Conservation (phyloP, 2,888 invertebrate species). For the Heliconius cydno region DNA sequence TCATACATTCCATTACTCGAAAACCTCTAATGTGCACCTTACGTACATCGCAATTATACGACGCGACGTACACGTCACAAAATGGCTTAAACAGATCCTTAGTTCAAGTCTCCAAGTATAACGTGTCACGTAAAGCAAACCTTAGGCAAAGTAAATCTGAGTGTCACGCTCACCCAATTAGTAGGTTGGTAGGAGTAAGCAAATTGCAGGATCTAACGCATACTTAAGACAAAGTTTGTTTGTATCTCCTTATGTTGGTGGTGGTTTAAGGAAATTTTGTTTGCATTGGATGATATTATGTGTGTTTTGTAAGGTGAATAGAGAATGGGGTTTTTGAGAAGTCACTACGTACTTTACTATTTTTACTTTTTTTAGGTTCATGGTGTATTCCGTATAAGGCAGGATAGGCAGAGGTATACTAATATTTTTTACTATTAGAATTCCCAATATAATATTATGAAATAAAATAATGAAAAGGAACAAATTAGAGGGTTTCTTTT, state of each 20-base stretch:
- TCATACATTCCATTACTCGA: neutral
- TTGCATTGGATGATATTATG: neutral
- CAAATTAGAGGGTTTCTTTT: no score
- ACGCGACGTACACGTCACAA: neutral
- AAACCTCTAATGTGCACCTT: neutral
- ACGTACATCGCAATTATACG: neutral
- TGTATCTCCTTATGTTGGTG: slow-evolving; percentile 28
- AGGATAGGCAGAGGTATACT: no score
- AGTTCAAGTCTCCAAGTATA: slow-evolving; percentile 19
- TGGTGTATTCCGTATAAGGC: no score
- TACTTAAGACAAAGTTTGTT: slow-evolving; percentile 38
- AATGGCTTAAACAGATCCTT: slow-evolving; percentile 22
- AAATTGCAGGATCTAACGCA: slow-evolving; percentile 48
- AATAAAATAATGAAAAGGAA: no score
- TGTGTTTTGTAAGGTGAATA: neutral
- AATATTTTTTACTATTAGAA: no score
- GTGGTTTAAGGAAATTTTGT: slow-evolving; percentile 1
- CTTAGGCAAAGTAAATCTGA: slow-evolving; percentile 34
- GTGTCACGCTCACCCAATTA: slow-evolving; percentile 45
- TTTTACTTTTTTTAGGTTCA: no score
- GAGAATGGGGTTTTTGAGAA: neutral
- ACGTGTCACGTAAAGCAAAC: slow-evolving; percentile 39
- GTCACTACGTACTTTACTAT: neutral
- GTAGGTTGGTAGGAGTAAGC: slow-evolving; percentile 43
- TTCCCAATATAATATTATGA: no score